Base-by-base conservation (phyloP, 1,140 invertebrate genomes). In the Leptinotarsa defecta region DNA sequence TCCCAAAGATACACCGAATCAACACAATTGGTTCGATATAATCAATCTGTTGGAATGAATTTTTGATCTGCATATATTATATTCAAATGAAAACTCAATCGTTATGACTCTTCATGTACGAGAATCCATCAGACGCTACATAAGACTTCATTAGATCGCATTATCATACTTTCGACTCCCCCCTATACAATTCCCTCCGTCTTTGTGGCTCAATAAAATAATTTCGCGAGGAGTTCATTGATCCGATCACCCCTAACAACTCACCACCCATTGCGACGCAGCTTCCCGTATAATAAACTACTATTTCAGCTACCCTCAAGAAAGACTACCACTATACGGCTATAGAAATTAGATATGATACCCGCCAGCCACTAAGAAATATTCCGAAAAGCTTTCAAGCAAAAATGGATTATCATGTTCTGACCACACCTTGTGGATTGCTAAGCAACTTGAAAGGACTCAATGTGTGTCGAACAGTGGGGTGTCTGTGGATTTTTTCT, bases 321-420 rank as follows among this genome's bases (percentile, higher is more conserved):
- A 68, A 27, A 27, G 67, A 68, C 67, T 68, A 34, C 67, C 43
- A 43, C 67, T 68, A 43, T 68, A 43, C 34, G 34, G 24, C 67
- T 43, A 68, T 68, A 68, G 67, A 68, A 68, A 68, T 68, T 68
- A 68, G 67, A 68, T 68, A 68, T 68, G 67, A 68, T 68, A 68
- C 67, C 43, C 67, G 27, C 15, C 43, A 24, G 64, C 64, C 20
- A 67, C 64, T 67, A 67, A 68, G 67, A 68, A 68, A 48, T 68
- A 68, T 68, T 68, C 67, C 67, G 67, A 68, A 68, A 68, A 68
- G 67, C 67, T 68, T 68, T 68, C 67, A 68, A 43, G 15, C 24
- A 68, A 49, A 68, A 68, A 68, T 68, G 67, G 67, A 68, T 68
- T 68, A 48, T 68, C 43, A 68, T 68, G 67, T 68, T 68, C 67